Percentiles rank a stretch among this genome's conserved stretches.
Evolutionary conservation across 2,113 vertebrate genomes (phyloP).

Genomic region (Elephantulus edwardii): DNA sequence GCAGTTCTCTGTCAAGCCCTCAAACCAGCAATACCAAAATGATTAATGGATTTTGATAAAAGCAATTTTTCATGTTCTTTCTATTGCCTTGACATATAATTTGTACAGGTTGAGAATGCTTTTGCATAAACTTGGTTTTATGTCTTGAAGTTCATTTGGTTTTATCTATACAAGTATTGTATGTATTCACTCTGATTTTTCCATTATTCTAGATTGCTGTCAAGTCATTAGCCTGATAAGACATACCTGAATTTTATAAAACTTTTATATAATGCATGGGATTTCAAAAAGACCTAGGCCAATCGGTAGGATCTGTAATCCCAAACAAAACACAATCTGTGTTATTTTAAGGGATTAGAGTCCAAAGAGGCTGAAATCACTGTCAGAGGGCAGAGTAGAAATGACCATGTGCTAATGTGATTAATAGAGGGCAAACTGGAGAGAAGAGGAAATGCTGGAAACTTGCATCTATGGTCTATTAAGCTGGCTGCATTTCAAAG

Average conservation of each 20-base stretch:
- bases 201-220: neutral
- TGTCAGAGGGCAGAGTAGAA: neutral
- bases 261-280: neutral
- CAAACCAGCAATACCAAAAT: neutral
- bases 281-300: neutral
- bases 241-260: constrained; percentile 17
- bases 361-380: neutral
- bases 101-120: neutral
- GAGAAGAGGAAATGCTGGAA: neutral
- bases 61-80: neutral
- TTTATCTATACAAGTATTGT: neutral
- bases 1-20: neutral
- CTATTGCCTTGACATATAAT: neutral
- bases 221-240: neutral
- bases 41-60: neutral
- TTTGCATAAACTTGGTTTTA: neutral
- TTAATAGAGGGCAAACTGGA: no score
- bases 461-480: neutral
- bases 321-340: neutral
- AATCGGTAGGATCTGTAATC: constrained; percentile 17
- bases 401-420: no score
- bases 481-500: neutral
- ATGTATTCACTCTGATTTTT: neutral
- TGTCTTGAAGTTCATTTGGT: neutral
- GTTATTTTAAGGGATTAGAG: neutral